phyloP scores from a whole-genome alignment of 2,797 vertebrate species.

The Ctenopoma kingsleyae region DNA sequence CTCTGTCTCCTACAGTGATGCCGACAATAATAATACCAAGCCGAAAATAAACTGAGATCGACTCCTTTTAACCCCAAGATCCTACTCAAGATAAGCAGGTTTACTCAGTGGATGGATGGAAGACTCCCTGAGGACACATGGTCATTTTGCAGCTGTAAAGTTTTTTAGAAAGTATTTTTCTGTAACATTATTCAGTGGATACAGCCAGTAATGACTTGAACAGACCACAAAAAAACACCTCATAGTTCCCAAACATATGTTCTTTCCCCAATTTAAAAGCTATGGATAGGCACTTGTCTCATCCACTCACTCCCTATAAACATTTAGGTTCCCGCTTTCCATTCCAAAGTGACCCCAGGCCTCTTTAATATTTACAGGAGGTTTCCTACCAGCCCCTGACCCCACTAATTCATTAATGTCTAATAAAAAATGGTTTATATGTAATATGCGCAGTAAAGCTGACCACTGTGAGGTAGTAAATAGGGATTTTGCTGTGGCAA shows the following conservation, averaged over 20 bases:
- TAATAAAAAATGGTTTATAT: conserved; percentile 59
- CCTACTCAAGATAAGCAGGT: no score
- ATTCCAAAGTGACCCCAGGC: conserved; percentile 31
- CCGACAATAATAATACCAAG: no score
- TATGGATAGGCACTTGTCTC: conserved; percentile 45
- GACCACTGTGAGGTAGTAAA: conserved; percentile 37
- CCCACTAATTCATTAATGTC: conserved; percentile 61
- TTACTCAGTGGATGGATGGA: no score
- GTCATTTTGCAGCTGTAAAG: no score
- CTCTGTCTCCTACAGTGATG: no score
- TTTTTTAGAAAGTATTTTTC: neutral
- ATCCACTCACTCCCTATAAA: conserved; percentile 40
- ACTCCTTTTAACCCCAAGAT: no score
- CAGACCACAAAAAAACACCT: neutral
- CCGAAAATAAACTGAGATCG: no score
- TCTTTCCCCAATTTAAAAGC: conserved; percentile 39
- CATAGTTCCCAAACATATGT: neutral
- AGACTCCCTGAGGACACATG: neutral
- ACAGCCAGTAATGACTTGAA: no score
- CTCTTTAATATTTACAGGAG: conserved; percentile 47
- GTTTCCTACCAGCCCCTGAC: conserved; percentile 46
- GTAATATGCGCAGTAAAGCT: conserved; percentile 38
- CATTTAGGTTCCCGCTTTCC: conserved; percentile 25
- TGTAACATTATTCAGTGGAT: neutral
- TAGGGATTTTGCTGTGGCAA: conserved; percentile 37